These are phyloP conservation scores for Eidolon dupreanum DNA, from an alignment of 2,797 vertebrate genomes.

Conservation along the genomic window DNA sequence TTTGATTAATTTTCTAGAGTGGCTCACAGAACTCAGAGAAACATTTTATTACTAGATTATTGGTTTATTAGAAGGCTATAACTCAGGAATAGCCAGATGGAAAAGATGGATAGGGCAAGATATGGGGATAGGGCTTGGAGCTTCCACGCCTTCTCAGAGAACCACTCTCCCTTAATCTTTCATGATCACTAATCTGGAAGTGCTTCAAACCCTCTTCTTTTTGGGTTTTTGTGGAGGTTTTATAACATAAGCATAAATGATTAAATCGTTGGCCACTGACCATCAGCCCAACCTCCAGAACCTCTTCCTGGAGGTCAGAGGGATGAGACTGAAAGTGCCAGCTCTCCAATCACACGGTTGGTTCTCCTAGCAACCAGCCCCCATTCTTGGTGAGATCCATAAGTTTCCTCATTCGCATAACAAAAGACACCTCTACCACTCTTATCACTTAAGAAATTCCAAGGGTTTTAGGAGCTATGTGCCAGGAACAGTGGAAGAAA, in stretches of 20 bases:
- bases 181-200: not conserved
- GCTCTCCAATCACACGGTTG: not conserved
- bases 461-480: not conserved
- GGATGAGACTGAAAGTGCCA: not conserved
- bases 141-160: not conserved
- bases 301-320: not conserved
- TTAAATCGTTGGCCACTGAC: not conserved
- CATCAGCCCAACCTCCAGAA: not conserved
- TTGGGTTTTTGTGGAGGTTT: not conserved
- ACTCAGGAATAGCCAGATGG: not conserved
- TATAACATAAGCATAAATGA: not conserved
- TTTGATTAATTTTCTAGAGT: too few relatives aligned
- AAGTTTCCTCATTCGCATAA: not conserved
- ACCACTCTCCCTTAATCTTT: not conserved
- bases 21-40: not conserved
- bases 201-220: not conserved
- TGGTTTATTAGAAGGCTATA: not conserved
- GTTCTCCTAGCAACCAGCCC: not conserved
- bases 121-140: not conserved
- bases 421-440: not conserved
- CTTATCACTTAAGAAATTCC: not conserved
- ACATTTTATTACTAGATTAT: not conserved
- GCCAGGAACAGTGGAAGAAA: not conserved
- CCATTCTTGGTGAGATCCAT: not conserved
- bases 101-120: not conserved